Conservation (phyloP, 2,113 vertebrate genomes). For the Leucopternis melanops region DNA sequence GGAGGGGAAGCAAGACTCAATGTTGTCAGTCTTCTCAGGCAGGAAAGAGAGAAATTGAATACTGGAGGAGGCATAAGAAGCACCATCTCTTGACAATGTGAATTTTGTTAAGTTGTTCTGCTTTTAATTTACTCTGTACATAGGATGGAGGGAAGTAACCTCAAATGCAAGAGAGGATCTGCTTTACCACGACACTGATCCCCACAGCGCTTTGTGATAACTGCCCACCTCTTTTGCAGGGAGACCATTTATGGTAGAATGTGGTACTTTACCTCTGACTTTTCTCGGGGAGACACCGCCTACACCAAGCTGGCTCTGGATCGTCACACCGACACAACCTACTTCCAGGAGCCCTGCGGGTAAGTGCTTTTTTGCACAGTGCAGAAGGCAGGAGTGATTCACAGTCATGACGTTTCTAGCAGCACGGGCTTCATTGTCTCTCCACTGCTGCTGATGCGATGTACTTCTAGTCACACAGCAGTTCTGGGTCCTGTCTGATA, state of each 20-base stretch:
- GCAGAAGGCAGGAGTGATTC: not conserved
- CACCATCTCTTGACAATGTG: not conserved
- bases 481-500: not conserved
- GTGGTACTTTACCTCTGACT: constrained; percentile 92
- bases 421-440: accelerated
- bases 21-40: too few relatives aligned
- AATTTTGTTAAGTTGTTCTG: not conserved
- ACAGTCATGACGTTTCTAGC: not conserved
- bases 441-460: not conserved
- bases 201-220: accelerated
- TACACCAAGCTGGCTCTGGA: constrained; percentile 90
- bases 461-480: not conserved
- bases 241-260: constrained; percentile 90
- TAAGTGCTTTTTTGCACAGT: constrained; percentile 26
- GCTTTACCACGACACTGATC: accelerated
- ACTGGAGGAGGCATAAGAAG: not conserved
- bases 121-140: not conserved
- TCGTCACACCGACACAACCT: constrained; percentile 89
- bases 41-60: not conserved
- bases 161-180: not conserved
- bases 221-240: constrained; percentile 53
- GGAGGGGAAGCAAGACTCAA: not conserved
- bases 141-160: not conserved
- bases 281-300: constrained; percentile 87
- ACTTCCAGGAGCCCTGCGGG: constrained; percentile 94